phyloP scores from a whole-genome alignment of 1,140 invertebrate genomes.

The Berghia stephanieae region DNA sequence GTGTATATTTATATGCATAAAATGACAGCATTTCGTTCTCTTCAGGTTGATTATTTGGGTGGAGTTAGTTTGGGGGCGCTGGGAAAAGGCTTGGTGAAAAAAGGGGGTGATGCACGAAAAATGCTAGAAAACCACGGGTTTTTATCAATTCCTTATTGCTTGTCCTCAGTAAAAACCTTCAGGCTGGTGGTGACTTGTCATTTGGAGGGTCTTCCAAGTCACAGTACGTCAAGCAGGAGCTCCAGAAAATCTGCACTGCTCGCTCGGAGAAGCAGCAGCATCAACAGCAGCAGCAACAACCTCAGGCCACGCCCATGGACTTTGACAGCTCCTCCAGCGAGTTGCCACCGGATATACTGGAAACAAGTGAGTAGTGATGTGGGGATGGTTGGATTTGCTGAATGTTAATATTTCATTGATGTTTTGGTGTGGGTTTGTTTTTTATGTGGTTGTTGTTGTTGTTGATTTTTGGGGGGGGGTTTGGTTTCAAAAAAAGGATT shows the following conservation, averaged over 20 bases:
- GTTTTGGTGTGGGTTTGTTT: not conserved
- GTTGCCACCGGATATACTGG: slow-evolving; percentile 57
- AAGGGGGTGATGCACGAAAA: no score
- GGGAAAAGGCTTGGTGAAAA: no score
- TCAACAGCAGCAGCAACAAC: slow-evolving; percentile 11
- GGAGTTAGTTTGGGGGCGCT: no score
- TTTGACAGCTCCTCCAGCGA: slow-evolving; percentile 48
- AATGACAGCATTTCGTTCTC: no score
- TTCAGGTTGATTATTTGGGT: no score
- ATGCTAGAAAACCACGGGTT: no score
- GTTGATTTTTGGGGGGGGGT: not conserved
- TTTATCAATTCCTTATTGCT: no score
- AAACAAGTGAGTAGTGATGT: slow-evolving; percentile 51
- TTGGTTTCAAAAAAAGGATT: no score
- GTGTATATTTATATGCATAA: no score
- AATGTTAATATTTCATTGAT: not conserved
- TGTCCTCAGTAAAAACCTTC: slow-evolving; percentile 17
- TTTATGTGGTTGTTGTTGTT: not conserved
- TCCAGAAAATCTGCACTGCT: slow-evolving; percentile 59
- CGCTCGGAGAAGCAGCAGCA: slow-evolving; percentile 18
- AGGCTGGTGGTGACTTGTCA: not conserved
- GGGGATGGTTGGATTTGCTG: not conserved
- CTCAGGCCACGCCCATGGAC: slow-evolving; percentile 27
- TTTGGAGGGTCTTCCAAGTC: slow-evolving; percentile 4
- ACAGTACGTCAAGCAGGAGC: slow-evolving; percentile 85